Evolutionary conservation across 2,797 vertebrate genomes (phyloP).

Genomic region (Lepidocolaptes lacrymiger): DNA sequence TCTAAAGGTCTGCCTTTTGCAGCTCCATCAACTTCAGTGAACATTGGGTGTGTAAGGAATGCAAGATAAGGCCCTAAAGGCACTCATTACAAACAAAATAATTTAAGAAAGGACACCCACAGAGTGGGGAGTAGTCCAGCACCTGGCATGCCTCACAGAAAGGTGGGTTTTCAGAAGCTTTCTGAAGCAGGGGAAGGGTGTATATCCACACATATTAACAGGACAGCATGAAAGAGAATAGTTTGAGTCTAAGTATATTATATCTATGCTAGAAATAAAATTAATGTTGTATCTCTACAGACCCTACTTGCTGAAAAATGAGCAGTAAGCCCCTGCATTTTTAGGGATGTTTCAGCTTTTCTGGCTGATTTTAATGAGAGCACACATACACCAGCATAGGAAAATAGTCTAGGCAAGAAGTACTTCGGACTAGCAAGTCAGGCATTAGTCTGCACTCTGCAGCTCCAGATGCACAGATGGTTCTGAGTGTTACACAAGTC

Average conservation of each 20-base stretch:
- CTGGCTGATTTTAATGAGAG: constrained; percentile 5
- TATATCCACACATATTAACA: constrained; percentile 52
- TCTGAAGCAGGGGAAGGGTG: constrained; percentile 32
- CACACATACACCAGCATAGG: neutral
- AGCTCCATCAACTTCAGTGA: constrained; percentile 4
- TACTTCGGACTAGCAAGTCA: constrained; percentile 4
- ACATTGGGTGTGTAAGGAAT: constrained; percentile 49
- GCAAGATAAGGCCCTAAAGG: constrained; percentile 49
- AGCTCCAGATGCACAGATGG: constrained; percentile 52
- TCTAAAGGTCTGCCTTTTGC: constrained; percentile 4
- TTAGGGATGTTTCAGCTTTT: neutral
- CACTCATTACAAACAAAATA: constrained; percentile 58
- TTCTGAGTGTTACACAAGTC: constrained; percentile 57
- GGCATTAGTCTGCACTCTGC: neutral
- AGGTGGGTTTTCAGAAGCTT: constrained; percentile 64
- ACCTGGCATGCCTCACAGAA: constrained; percentile 56
- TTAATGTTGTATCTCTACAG: constrained; percentile 27
- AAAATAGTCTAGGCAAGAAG: constrained; percentile 11
- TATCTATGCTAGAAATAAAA: constrained; percentile 52
- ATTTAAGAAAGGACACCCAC: constrained; percentile 64
- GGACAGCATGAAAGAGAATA: constrained; percentile 56
- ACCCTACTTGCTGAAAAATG: neutral
- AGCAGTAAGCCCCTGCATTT: neutral
- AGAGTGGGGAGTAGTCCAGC: constrained; percentile 33
- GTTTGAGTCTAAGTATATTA: constrained; percentile 17